A percentile compares a stretch with the other conserved stretches of the same genome.
Evolutionary conservation across 2,113 vertebrate genomes (phyloP).

Genomic region (Castor canadensis): DNA sequence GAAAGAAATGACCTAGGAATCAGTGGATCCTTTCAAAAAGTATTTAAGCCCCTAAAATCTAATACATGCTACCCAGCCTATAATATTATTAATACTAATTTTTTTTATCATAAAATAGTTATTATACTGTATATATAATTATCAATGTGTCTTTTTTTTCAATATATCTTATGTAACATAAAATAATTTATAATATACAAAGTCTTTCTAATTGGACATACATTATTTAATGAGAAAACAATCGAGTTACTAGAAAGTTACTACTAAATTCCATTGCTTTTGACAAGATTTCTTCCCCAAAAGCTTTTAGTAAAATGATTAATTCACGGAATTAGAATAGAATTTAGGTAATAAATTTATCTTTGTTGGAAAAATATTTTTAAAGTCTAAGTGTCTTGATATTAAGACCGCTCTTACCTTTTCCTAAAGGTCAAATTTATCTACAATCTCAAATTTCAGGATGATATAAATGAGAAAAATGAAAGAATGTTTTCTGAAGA

Average conservation of each 20-base stretch:
- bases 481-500: not conserved
- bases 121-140: too few relatives aligned
- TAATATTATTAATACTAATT: not conserved
- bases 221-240: not conserved
- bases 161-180: not conserved
- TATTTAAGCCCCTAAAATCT: not conserved
- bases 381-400: not conserved
- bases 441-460: not conserved
- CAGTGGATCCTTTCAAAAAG: not conserved
- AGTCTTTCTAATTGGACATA: not conserved
- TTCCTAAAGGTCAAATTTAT: slow-evolving; percentile 8
- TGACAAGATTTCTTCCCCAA: not conserved
- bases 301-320: not conserved
- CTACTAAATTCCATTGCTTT: not conserved
- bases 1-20: slow-evolving; percentile 20
- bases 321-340: slow-evolving; percentile 7
- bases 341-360: slow-evolving; percentile 38
- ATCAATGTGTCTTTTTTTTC: not conserved
- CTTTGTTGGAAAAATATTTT: not conserved
- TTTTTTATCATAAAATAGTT: too few relatives aligned
- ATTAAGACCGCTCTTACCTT: not conserved
- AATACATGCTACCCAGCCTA: not conserved
- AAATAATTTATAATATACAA: not conserved
- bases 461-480: not conserved
- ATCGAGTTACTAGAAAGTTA: not conserved